phyloP scores from a whole-genome alignment of 2,888 invertebrate genomes.

The Clostera curtula region DNA sequence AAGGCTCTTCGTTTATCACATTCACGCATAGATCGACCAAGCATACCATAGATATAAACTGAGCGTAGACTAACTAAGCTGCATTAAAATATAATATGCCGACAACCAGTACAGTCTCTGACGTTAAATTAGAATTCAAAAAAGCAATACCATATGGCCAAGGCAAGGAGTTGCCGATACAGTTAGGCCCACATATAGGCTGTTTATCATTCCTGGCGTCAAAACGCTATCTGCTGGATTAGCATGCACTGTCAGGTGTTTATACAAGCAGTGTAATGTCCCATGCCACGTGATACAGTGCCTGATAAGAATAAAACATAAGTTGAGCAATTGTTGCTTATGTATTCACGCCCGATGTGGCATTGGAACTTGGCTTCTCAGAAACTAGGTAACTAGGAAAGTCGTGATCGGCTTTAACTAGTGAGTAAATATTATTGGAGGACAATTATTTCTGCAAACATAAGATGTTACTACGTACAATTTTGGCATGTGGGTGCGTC shows the following conservation, averaged over 20 bases:
- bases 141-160: no score
- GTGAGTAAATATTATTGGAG: no score
- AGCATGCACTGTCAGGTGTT: conserved; percentile 13
- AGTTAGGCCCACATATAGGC: conserved; percentile 11
- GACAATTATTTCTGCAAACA: no score
- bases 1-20: no score
- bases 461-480: no score
- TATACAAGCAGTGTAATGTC: conserved; percentile 12
- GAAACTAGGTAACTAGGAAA: background rate
- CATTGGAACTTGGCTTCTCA: background rate
- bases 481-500: no score
- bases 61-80: no score
- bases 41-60: no score
- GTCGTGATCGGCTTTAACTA: background rate
- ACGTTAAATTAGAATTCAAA: no score
- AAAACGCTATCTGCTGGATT: conserved; percentile 14
- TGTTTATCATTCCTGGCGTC: conserved; percentile 15
- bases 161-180: conserved; percentile 3
- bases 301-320: background rate
- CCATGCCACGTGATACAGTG: conserved; percentile 4
- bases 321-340: background rate
- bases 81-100: no score
- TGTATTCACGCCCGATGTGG: background rate
- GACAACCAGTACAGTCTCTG: no score
- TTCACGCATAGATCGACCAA: no score